Evolutionary conservation across 1,140 invertebrate species (phyloP), one percentile per base, ranked within the genome.

Genomic region (Cydia splendana): DNA sequence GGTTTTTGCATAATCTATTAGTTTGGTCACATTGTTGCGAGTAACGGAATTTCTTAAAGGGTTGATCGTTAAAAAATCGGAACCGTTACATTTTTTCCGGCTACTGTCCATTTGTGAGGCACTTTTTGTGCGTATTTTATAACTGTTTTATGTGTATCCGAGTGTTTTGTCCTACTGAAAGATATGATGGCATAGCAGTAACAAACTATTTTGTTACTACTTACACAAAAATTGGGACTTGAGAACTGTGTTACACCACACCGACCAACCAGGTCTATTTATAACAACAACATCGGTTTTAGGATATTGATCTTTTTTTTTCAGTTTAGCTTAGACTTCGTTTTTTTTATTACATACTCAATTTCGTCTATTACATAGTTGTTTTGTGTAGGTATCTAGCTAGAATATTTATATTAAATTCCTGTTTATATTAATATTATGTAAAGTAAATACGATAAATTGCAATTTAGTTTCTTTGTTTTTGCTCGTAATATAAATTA

Each of bases 1-100:
- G 79, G 81, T 86, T 90, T 92, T 92, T 93, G 91, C 91, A 93
- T 93, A 93, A 91, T 92, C 91, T 93, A 91, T 92, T 86, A 82
- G 80, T 71, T 73, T 77, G 81, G 76, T 77, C 77, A 76, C 75
- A 75, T 75, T 30, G 82, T 87, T 79, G 82, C 7, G 53, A 69
- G 51, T 90, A 91, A 93, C 88, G 89, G 90, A 81, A 84, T 89
- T 90, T 86, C 79, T 84, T 82, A 89, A 92, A 88, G 91, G 87
- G 88, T 91, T 89, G 82, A 78, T 83, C 88, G 87, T 93, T 91
- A 88, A 89, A 86, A 88, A 87, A 85, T 80, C 75, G 76, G 69
- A 79, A 87, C 91, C 89, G 91, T 93, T 92, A 89, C 78, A 79
- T 24, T 85, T 91, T 87, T 85, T 62, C 48, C 18, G 78, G 76